phyloP scores from a whole-genome alignment of 2,888 invertebrate genomes.

The Protophormia terraenovae region DNA sequence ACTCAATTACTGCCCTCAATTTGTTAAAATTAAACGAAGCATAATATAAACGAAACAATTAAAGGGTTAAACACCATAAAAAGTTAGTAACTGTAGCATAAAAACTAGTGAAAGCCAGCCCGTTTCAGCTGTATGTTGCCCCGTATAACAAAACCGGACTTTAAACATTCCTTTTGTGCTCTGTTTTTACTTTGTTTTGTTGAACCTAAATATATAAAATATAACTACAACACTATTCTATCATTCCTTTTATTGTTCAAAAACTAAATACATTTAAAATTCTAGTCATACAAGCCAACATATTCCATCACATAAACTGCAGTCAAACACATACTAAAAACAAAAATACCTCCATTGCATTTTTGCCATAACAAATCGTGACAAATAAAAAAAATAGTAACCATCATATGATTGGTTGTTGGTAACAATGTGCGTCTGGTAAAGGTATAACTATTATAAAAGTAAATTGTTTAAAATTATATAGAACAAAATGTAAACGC shows the following conservation, averaged over 20 bases:
- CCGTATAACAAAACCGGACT: slow-evolving; percentile 62
- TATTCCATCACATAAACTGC: slow-evolving; percentile 41
- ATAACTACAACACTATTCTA: neutral
- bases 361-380: slow-evolving; percentile 67
- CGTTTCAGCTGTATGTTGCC: neutral
- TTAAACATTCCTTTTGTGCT: slow-evolving; percentile 25
- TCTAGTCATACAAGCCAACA: slow-evolving; percentile 52
- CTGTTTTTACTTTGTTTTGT: neutral
- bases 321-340: slow-evolving; percentile 6
- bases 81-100: neutral
- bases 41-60: neutral
- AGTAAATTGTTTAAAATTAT: slow-evolving; percentile 9
- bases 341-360: slow-evolving; percentile 60
- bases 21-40: neutral
- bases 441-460: too few relatives aligned
- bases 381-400: slow-evolving; percentile 49
- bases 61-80: slow-evolving; percentile 50
- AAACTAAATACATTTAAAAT: slow-evolving; percentile 58
- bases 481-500: slow-evolving; percentile 2
- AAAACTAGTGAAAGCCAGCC: slow-evolving; percentile 48
- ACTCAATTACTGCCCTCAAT: too few relatives aligned
- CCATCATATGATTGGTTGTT: neutral
- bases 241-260: slow-evolving; percentile 34
- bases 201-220: neutral
- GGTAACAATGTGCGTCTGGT: neutral